phyloP scores from a whole-genome alignment of 2,797 vertebrate genomes.

The Hyperoplus lanceolatus region DNA sequence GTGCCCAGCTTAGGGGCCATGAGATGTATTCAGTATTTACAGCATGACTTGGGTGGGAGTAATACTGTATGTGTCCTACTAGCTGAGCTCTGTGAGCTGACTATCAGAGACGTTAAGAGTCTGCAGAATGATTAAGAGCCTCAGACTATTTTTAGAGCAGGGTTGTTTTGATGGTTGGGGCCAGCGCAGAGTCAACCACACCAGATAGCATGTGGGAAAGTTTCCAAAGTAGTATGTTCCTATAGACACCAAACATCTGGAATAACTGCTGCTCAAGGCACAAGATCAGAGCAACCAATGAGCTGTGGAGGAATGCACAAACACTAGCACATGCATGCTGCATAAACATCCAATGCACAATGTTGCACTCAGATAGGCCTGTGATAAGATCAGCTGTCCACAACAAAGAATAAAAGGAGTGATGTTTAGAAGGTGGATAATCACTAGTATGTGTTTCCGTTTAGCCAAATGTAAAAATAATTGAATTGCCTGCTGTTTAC shows the following conservation, averaged over 20 bases:
- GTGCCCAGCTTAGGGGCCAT: slow-evolving; percentile 14
- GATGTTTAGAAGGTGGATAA: slow-evolving; percentile 32
- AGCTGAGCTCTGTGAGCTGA: slow-evolving; percentile 42
- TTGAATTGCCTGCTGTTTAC: slow-evolving; percentile 24
- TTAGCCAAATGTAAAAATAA: slow-evolving; percentile 51
- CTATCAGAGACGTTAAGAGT: slow-evolving; percentile 56
- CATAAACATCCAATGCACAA: slow-evolving; percentile 40
- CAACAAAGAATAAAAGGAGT: slow-evolving; percentile 46
- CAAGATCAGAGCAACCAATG: slow-evolving; percentile 71
- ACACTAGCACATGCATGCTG: slow-evolving; percentile 42
- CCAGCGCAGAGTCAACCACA: slow-evolving; percentile 70
- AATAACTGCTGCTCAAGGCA: slow-evolving; percentile 66
- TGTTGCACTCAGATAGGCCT: slow-evolving; percentile 43
- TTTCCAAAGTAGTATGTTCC: slow-evolving; percentile 82
- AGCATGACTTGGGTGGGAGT: slow-evolving; percentile 19
- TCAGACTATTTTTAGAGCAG: slow-evolving; percentile 78
- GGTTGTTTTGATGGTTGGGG: slow-evolving; percentile 81
- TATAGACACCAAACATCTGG: slow-evolving; percentile 83
- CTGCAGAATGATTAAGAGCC: slow-evolving; percentile 65
- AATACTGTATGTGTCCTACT: slow-evolving; percentile 39
- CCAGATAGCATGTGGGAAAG: slow-evolving; percentile 83
- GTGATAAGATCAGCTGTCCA: slow-evolving; percentile 65
- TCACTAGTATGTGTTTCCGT: slow-evolving; percentile 44
- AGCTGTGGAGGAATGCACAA: slow-evolving; percentile 50
- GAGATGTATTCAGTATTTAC: slow-evolving; percentile 29